phyloP scores from a whole-genome alignment of 2,113 vertebrate genomes.

The Scopus umbretta region DNA sequence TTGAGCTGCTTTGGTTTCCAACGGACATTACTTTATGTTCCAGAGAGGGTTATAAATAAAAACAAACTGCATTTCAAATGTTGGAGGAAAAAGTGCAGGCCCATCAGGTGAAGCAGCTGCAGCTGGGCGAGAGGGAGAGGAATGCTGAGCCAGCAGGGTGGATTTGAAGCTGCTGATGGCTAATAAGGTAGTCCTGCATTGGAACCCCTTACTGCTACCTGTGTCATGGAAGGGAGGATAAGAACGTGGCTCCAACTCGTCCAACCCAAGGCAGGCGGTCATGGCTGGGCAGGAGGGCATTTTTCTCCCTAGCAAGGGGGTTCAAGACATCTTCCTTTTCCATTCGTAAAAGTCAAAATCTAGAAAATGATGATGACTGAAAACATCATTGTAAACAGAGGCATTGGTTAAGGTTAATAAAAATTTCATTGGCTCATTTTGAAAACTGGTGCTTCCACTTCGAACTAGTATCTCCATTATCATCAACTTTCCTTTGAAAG shows the following conservation, averaged over 20 bases:
- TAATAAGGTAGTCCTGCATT: accelerated
- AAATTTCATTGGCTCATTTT: not conserved
- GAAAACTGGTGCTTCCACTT: not conserved
- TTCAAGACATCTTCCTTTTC: not conserved
- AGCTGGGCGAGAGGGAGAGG: not conserved
- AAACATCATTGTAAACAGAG: not conserved
- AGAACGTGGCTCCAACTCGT: not conserved
- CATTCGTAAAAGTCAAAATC: not conserved
- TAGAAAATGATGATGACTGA: not conserved
- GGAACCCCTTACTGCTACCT: not conserved
- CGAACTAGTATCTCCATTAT: not conserved
- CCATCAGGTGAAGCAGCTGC: not conserved
- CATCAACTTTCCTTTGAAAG: not conserved
- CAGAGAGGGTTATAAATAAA: constrained; percentile 3
- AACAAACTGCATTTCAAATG: not conserved
- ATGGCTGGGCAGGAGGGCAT: not conserved
- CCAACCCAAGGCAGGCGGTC: not conserved
- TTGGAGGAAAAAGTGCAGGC: not conserved
- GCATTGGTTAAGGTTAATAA: not conserved
- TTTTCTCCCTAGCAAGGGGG: not conserved
- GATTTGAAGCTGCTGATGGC: not conserved
- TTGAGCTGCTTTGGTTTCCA: not conserved
- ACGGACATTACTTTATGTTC: not conserved
- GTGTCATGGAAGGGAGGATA: not conserved
- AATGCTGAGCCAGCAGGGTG: not conserved